Base-by-base conservation (phyloP, 64 coral and sea anemone species). In the Montipora efflorescens region DNA sequence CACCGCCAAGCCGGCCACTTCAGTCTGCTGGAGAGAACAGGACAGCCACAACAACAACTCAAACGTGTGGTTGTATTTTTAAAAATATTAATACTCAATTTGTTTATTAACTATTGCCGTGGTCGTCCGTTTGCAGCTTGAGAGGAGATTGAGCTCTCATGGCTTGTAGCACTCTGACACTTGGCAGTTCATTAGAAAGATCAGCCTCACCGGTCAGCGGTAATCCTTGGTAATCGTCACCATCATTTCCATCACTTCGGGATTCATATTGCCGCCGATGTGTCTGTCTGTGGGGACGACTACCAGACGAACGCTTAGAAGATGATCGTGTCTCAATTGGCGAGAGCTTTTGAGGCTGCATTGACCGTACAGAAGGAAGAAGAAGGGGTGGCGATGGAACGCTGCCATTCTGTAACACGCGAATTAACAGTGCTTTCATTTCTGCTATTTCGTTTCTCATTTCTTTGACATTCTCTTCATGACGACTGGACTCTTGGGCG, bases 361-460 rank as follows among this genome's bases (percentile, higher is more conserved):
- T 5, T 62, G 78, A n/a, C 87, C 88, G 75, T 79, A 84, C 62
- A 55, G 89, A 95, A 61, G 55, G 76, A 13, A 69, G 25, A 19
- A 69, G 16, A 19, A 55, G 45, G 16, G 61, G 81, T 6, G 44
- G 83, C 28, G 90, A 84, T 16, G 81, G 36, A 14, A 61, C 81
- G 5, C 66, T 49, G 43, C 78, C 52, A 13, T 50, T 68, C 58
- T 95, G 82, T 1, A 79, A 77, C 76, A 92, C 71, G 48, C 90
- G 90, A 25, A 92, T 44, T 52, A 95, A 59, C 83, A 95, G 52
- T 23, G 82, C 76, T 48, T 95, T 95, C 94, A 95, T 75, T 53
- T 95, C 94, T 19, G 94, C 94, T 14, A 95, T 85, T 47, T 95
- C 94, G 23, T 78, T 89, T 79, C 90, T 87, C 90, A 95, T 92